These are phyloP conservation scores for Chondrosia reniformis DNA, from an alignment of 37 sponge, comb jelly and placozoan genomes.

Conservation along the genomic window DNA sequence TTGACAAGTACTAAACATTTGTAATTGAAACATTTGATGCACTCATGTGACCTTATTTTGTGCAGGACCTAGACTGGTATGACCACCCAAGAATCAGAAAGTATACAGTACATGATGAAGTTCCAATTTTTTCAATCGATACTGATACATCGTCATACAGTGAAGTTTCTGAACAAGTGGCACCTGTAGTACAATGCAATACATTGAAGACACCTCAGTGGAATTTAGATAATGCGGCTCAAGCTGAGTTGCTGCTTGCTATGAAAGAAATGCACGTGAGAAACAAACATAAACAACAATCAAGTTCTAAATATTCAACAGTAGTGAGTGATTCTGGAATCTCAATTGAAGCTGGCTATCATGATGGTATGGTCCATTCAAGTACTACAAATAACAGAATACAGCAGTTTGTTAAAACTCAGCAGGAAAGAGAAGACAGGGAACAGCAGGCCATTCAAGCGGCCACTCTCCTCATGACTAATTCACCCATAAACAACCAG, in stretches of 20 bases:
- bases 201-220: neutral
- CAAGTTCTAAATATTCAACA: neutral
- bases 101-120: constrained; percentile 16
- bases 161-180: neutral
- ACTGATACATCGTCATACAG: neutral
- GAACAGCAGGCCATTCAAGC: constrained; percentile 42
- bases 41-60: neutral
- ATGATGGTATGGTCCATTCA: neutral
- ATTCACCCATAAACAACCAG: constrained; percentile 27
- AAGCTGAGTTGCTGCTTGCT: constrained; percentile 34
- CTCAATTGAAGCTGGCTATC: neutral
- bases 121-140: neutral
- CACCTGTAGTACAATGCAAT: no score
- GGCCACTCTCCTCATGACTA: constrained; percentile 52
- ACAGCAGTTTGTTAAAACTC: constrained; percentile 23
- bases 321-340: constrained; percentile 11
- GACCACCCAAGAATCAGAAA: constrained; percentile 52
- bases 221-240: constrained; percentile 22
- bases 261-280: constrained; percentile 55
- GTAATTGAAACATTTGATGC: no score
- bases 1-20: neutral
- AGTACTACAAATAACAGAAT: neutral
- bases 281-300: constrained; percentile 24
- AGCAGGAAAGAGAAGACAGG: constrained; percentile 20
- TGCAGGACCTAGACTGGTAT: constrained; percentile 62